Conservation (phyloP, 2,113 vertebrate species). For the Halichoerus grypus region DNA sequence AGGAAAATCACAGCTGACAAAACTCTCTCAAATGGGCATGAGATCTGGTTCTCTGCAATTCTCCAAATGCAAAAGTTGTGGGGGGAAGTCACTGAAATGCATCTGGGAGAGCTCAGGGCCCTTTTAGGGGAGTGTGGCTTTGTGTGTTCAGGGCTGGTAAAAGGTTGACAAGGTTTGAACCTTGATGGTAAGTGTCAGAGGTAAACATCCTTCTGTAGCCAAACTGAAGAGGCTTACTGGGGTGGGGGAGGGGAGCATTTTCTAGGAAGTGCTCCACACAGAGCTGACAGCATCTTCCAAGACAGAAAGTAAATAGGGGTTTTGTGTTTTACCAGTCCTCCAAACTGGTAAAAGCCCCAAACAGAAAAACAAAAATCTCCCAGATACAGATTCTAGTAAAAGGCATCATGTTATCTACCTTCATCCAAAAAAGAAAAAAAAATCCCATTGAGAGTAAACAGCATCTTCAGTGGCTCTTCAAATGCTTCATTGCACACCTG, state of each 20-base stretch:
- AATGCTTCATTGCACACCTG: slow-evolving; percentile 63
- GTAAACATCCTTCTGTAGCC: slow-evolving; percentile 8
- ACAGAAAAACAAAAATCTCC: slow-evolving; percentile 80
- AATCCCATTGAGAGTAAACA: slow-evolving; percentile 55
- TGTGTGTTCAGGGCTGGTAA: background rate
- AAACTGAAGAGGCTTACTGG: background rate
- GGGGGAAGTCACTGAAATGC: background rate
- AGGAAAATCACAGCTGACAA: slow-evolving; percentile 54
- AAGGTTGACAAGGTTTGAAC: background rate
- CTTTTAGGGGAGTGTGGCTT: slow-evolving; percentile 9
- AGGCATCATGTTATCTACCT: slow-evolving; percentile 57
- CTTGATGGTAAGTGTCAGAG: slow-evolving; percentile 39
- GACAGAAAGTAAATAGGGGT: slow-evolving; percentile 77
- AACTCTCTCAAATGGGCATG: background rate
- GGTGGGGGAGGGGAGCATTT: slow-evolving; percentile 19
- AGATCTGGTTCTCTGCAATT: slow-evolving; percentile 50
- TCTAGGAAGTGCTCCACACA: slow-evolving; percentile 76
- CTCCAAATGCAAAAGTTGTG: slow-evolving; percentile 38
- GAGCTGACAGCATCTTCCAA: slow-evolving; percentile 64
- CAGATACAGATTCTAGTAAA: slow-evolving; percentile 65
- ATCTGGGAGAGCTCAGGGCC: background rate
- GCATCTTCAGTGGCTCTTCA: slow-evolving; percentile 42
- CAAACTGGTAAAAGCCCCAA: slow-evolving; percentile 76
- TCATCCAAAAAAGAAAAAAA: background rate
- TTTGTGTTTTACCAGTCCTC: slow-evolving; percentile 63